A percentile compares a stretch with the other conserved stretches of the same genome.
Evolutionary conservation across 2,113 vertebrate genomes (phyloP).

Genomic region (Fregata magnificens): DNA sequence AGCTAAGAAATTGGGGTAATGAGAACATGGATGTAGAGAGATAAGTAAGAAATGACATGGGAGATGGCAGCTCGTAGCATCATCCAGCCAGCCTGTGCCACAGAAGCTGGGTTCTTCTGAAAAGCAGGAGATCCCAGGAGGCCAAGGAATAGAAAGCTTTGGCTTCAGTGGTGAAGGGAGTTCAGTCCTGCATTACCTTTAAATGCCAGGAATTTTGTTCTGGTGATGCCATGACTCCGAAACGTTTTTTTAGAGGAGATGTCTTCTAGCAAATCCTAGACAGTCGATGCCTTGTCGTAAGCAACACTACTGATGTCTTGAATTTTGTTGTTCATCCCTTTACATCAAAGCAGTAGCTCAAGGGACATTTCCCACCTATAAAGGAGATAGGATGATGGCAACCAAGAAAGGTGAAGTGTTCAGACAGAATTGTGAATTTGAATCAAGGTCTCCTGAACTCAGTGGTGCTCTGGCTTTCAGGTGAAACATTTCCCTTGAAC

Average conservation of each 20-base stretch:
- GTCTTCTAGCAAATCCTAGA: background rate
- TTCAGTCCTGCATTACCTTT: background rate
- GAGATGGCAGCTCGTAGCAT: background rate
- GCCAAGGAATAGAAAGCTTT: background rate
- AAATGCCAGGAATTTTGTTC: background rate
- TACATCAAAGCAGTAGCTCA: background rate
- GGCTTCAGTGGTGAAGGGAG: background rate
- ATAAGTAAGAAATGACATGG: background rate
- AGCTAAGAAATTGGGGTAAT: background rate
- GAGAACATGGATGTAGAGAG: background rate
- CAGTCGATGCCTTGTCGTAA: background rate
- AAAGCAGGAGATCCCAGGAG: background rate
- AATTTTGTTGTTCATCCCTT: background rate
- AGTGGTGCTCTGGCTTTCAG: background rate
- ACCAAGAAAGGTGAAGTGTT: background rate
- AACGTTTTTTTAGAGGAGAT: fast-evolving
- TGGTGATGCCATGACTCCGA: background rate
- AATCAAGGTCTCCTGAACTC: background rate
- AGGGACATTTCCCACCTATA: background rate
- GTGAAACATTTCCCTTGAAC: background rate
- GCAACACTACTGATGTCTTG: background rate
- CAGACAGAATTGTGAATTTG: background rate
- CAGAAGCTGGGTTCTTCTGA: background rate
- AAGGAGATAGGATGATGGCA: background rate
- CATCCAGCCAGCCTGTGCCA: fast-evolving